These are phyloP conservation scores for Oxyura jamaicensis DNA, from an alignment of 2,113 vertebrate species.

Conservation along the genomic window DNA sequence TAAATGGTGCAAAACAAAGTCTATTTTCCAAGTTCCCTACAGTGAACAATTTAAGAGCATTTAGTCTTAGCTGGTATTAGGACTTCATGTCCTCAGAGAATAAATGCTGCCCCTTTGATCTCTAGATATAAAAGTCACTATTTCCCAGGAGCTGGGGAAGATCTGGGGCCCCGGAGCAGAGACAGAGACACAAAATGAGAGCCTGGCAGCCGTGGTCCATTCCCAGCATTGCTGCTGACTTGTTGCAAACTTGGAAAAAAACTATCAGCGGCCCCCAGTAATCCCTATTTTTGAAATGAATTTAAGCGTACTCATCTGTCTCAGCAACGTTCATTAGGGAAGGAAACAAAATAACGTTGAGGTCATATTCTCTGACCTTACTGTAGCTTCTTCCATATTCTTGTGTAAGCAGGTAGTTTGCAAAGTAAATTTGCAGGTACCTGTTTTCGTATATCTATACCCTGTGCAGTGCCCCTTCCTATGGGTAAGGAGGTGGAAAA, in stretches of 20 bases:
- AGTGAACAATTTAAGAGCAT: conserved; percentile 11
- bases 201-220: background rate
- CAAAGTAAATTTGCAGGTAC: background rate
- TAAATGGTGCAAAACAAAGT: conserved; percentile 30
- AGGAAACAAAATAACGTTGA: background rate
- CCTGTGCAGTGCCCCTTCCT: background rate
- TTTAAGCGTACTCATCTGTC: background rate
- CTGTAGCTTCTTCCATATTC: background rate
- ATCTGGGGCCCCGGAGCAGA: background rate
- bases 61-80: conserved; percentile 12
- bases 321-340: background rate
- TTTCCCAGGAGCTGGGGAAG: background rate
- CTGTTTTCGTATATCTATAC: background rate
- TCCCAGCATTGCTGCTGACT: background rate
- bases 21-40: conserved; percentile 41
- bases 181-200: background rate
- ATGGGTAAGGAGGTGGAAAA: background rate
- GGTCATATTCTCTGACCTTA: background rate
- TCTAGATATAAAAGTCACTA: conserved; percentile 19
- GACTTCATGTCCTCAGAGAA: background rate
- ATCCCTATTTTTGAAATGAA: background rate
- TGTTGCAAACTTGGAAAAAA: background rate
- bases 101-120: conserved; percentile 40
- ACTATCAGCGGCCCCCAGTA: background rate
- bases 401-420: background rate